These are phyloP conservation scores for Oncorhynchus tshawytscha DNA, from an alignment of 2,113 vertebrate genomes.

Conservation along the genomic window DNA sequence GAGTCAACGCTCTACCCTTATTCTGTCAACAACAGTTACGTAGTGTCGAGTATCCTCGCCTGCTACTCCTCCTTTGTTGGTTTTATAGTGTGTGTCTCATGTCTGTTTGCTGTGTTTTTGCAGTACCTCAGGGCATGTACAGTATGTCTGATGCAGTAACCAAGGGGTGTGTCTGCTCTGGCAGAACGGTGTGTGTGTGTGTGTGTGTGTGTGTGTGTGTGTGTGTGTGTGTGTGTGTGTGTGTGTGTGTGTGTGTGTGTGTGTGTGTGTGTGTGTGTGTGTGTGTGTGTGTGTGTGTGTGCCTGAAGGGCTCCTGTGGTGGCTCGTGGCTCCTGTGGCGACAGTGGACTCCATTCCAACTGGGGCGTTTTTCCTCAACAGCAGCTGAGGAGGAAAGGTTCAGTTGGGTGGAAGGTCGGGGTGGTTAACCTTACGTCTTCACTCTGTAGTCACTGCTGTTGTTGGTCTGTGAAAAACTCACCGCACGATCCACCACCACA, in stretches of 20 bases:
- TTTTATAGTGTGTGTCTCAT: not conserved
- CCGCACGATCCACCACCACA: constrained; percentile 29
- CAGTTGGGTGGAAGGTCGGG: constrained; percentile 11
- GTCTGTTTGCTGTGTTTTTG: constrained; percentile 29
- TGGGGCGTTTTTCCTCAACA: not conserved
- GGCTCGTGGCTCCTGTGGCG: constrained; percentile 32
- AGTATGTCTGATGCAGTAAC: constrained; percentile 7
- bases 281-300: not conserved
- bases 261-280: not conserved
- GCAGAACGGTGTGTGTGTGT: not conserved
- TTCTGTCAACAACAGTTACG: too few species aligned
- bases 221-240: not conserved
- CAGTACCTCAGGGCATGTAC: constrained; percentile 31
- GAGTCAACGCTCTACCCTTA: too few species aligned
- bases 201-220: not conserved
- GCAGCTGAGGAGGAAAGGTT: constrained; percentile 14
- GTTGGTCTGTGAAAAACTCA: constrained; percentile 33
- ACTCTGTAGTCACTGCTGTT: constrained; percentile 12
- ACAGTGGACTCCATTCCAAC: constrained; percentile 9
- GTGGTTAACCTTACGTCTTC: constrained; percentile 35
- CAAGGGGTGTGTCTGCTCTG: constrained; percentile 39
- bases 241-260: not conserved
- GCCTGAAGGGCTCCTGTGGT: constrained; percentile 6
- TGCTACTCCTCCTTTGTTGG: not conserved
- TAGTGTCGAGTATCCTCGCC: too few species aligned